These are phyloP conservation scores for Acromyrmex charruanus DNA, from an alignment of 1,140 invertebrate species.

Conservation along the genomic window DNA sequence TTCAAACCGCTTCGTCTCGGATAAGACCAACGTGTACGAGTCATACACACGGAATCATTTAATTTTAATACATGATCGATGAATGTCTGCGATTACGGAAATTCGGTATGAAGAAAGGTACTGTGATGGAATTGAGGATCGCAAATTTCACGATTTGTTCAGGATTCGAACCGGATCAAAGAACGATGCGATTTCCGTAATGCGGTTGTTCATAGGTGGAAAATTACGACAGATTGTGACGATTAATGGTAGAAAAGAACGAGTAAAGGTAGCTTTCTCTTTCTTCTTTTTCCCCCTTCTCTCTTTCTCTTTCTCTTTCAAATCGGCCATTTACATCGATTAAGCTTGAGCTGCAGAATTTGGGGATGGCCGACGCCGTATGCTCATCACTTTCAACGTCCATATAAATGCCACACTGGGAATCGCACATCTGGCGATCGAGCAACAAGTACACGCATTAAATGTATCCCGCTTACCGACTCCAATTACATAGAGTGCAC, in stretches of 20 bases:
- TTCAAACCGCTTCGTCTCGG: not conserved
- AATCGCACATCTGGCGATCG: constrained; percentile 78
- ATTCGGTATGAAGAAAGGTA: constrained; percentile 3
- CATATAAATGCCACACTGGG: constrained; percentile 72
- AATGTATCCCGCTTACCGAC: constrained; percentile 72
- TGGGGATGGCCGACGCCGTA: constrained; percentile 69
- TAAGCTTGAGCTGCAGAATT: constrained; percentile 78
- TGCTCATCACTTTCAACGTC: constrained; percentile 63
- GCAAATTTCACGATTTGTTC: constrained; percentile 46
- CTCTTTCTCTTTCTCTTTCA: not conserved
- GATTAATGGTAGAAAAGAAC: constrained; percentile 51
- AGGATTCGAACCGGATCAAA: constrained; percentile 29
- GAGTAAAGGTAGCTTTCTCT: constrained; percentile 7
- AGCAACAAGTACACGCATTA: constrained; percentile 81
- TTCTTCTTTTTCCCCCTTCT: not conserved
- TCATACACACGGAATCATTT: not conserved
- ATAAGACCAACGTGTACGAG: not conserved
- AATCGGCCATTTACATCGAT: constrained; percentile 75
- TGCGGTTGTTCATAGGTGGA: constrained; percentile 37
- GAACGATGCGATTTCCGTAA: constrained; percentile 40
- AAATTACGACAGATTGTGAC: constrained; percentile 56
- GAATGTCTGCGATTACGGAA: constrained; percentile 6
- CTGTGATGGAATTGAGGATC: not conserved
- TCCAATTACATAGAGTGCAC: constrained; percentile 71
- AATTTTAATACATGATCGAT: not conserved